phyloP scores from a whole-genome alignment of 2,113 vertebrate genomes.

The Sinocyclocheilus anophthalmus region DNA sequence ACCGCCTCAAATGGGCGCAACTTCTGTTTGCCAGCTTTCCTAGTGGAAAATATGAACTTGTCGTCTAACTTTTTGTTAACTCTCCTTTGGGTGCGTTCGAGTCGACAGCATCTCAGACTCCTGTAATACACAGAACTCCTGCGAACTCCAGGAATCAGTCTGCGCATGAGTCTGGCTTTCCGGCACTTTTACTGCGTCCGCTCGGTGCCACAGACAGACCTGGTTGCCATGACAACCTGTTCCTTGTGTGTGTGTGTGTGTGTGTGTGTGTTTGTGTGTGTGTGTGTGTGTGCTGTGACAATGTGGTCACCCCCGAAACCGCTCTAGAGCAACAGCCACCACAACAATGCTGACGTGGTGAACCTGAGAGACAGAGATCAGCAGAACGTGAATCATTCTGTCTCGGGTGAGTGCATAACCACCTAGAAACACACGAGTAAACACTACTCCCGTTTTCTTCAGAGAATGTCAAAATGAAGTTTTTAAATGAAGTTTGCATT shows the following conservation, averaged over 20 bases:
- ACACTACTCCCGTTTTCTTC: not conserved
- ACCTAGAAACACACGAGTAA: not conserved
- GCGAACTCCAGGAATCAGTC: not conserved
- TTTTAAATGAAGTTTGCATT: not conserved
- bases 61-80: not conserved
- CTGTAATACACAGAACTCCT: not conserved
- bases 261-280: not conserved
- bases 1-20: not conserved
- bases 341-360: conserved; percentile 24
- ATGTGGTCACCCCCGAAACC: conserved; percentile 35
- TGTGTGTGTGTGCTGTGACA: conserved; percentile 28
- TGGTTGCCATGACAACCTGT: not conserved
- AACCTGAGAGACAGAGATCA: not conserved
- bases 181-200: not conserved
- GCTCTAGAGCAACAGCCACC: not conserved
- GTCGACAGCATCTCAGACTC: not conserved
- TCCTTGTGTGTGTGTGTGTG: not conserved
- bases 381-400: not conserved
- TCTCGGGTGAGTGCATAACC: not conserved
- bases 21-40: not conserved
- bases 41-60: not conserved
- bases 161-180: not conserved
- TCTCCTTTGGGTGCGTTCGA: not conserved
- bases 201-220: not conserved
- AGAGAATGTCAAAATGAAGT: not conserved